phyloP scores from a whole-genome alignment of 2,888 invertebrate species.

The Lithophane leautieri region DNA sequence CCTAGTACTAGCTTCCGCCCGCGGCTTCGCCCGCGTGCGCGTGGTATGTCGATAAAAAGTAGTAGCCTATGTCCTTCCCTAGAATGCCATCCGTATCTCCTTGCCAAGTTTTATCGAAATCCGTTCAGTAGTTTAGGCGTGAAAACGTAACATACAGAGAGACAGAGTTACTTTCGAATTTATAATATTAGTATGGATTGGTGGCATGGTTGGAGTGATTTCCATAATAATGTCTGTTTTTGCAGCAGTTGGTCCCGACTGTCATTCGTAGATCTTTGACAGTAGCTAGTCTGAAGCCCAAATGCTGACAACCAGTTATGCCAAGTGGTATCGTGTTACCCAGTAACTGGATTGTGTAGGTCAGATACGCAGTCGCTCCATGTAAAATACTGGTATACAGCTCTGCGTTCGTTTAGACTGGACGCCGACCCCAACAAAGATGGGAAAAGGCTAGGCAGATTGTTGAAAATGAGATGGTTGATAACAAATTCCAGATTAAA shows the following conservation, averaged over 20 bases:
- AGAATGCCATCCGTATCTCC: too few relatives aligned
- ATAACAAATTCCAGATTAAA: constrained; percentile 12
- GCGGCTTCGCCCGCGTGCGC: too few relatives aligned
- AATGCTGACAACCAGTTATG: not conserved
- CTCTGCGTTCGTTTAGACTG: not conserved
- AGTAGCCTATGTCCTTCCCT: too few relatives aligned
- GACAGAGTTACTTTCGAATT: too few relatives aligned
- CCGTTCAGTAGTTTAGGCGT: too few relatives aligned
- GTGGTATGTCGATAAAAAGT: too few relatives aligned
- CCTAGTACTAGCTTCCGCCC: too few relatives aligned
- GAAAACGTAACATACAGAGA: too few relatives aligned
- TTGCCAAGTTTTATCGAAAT: too few relatives aligned
- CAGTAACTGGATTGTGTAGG: not conserved
- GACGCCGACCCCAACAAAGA: not conserved
- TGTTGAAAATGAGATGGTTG: not conserved
- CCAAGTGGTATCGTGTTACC: not conserved
- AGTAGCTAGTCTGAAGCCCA: not conserved
- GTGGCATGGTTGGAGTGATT: too few relatives aligned
- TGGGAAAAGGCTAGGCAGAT: not conserved
- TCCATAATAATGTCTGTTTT: too few relatives aligned
- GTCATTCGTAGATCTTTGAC: not conserved
- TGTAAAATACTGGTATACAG: not conserved
- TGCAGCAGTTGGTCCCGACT: not conserved
- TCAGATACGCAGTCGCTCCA: not conserved
- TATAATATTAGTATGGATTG: too few relatives aligned